Evolutionary conservation across 2,113 vertebrate genomes (phyloP), one percentile per base, ranked within the genome.

Genomic region (Garra rufa): DNA sequence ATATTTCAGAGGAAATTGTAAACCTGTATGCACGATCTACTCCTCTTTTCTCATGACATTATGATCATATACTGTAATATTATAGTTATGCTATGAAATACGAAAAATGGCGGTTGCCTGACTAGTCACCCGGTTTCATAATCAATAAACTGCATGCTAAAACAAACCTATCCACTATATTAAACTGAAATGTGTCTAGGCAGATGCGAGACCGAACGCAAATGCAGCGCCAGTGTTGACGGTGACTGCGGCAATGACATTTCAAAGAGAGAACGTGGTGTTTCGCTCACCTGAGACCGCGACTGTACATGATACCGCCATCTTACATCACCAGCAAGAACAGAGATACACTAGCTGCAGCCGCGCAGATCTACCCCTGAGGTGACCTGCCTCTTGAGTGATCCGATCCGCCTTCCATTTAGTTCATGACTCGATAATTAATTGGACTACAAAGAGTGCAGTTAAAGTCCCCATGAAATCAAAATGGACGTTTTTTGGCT

Each of bases 61-160:
- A 43, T 30, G 8, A 13, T 19, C 21, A 8, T 57, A 59, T 17
- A 38, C 24, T 4, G 0, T 15, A 24, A 65, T 10, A 46, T 46
- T 59, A 70, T 26, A 63, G 3, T 67, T 46, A 57, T 57, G 46
- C 52, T 80, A 86, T 78, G 57, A 52, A 38, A 83, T 74, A 44
- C 69, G 44, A 88, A 88, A 88, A 88, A 88, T 86, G 87, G 87
- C 87, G 82, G 85, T 85, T 70, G 57, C 61, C 63, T 57, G 24
- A 55, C 59, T 59, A 52, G 17, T 71, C 73, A 57, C 46, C 57
- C 21, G 11, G 28, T 43, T 59, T 84, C 46, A 14, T 82, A 2
- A 11, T 21, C 69, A 74, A 46, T 24, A 26, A 75, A 79, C 24
- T n/a, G 21, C 70, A 46, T 67, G 14, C 2, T 9, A 59, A 61